These are phyloP conservation scores for Megalurothrips usitatus DNA, from an alignment of 2,888 invertebrate species.

Conservation along the genomic window DNA sequence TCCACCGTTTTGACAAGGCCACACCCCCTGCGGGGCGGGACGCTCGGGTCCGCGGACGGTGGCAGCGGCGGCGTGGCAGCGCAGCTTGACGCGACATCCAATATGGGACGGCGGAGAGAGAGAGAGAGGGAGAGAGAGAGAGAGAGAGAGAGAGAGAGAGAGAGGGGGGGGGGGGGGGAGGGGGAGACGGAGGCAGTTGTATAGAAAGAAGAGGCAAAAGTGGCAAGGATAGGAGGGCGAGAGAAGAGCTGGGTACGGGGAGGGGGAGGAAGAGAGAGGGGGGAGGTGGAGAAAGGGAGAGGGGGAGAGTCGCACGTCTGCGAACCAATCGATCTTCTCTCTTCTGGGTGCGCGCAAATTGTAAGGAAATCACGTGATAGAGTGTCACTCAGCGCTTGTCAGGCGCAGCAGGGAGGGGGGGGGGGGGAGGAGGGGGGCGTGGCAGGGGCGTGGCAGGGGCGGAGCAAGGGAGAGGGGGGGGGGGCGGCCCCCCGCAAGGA, in stretches of 20 bases:
- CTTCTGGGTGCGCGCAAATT: not conserved
- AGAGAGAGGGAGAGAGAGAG: not conserved
- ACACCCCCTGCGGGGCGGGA: too few species aligned
- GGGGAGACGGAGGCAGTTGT: too few species aligned
- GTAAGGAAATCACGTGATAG: conserved; percentile 17
- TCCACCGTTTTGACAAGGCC: too few species aligned
- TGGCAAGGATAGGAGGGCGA: not conserved
- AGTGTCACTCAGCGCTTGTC: conserved; percentile 13
- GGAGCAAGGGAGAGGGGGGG: too few species aligned
- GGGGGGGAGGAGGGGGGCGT: too few species aligned
- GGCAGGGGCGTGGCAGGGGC: too few species aligned
- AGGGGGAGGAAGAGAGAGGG: not conserved
- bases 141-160: not conserved
- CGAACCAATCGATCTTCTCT: not conserved
- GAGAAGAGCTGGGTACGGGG: not conserved
- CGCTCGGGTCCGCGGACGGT: too few species aligned
- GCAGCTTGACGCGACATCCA: too few species aligned
- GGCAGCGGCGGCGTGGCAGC: too few species aligned
- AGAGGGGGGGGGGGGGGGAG: not conserved
- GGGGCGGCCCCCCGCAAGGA: too few species aligned
- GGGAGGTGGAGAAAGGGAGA: not conserved
- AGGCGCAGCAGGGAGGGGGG: not conserved
- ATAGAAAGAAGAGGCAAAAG: too few species aligned
- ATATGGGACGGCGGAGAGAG: not conserved
- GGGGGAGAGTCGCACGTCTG: not conserved